Base-by-base conservation (phyloP, 1,140 invertebrate species). In the Euwallacea fornicatus region DNA sequence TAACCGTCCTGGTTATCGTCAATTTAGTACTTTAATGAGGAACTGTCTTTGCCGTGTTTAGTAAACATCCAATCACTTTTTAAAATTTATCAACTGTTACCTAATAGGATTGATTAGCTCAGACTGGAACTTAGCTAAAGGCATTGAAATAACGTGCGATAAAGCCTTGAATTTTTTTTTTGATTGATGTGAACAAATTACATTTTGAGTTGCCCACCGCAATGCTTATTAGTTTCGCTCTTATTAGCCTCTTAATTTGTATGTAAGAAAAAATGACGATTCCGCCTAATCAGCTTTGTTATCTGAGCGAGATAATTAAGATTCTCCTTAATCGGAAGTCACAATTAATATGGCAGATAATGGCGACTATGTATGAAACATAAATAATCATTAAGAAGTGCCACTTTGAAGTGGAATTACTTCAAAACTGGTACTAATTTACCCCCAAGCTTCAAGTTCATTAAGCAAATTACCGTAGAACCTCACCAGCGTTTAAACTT, bases 301-400 rank as follows among this genome's bases (percentile, higher is more conserved):
- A 60, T 61, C 21, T 42, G 21, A n/a, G 11, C 11, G 6, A 61
- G n/a, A 13, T 44, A 46, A 62, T 62, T 62, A 46, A 46, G 46
- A 46, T 43, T 62, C 11, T 46, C 42, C 42, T 46, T 62, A 62
- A 46, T 62, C 60, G 60, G 42, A 42, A 15, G 11, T 59, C 41
- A 13, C n/a, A 61, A 61, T 43, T 61, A 61, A 61, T 13, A 43
- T 21, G 7, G 46, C 46, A 50, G 46, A 11, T 50, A 50, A 11
- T 13, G 9, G 46, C 7, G 9, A 10, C 46, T 11, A 50, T 50
- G 13, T 56, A 66, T 53, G 2, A 43, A 56, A 43, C 64, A 66
- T 66, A 66, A 66, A 66, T 66, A 66, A 66, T 66, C 50, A 66
- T 66, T 66, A 66, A 56, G 44, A 46, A 64, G 46, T 56, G 16